A percentile compares a stretch with the other conserved stretches of the same genome.
phyloP scores from a whole-genome alignment of 2,113 vertebrate genomes.

The Serinus canaria region DNA sequence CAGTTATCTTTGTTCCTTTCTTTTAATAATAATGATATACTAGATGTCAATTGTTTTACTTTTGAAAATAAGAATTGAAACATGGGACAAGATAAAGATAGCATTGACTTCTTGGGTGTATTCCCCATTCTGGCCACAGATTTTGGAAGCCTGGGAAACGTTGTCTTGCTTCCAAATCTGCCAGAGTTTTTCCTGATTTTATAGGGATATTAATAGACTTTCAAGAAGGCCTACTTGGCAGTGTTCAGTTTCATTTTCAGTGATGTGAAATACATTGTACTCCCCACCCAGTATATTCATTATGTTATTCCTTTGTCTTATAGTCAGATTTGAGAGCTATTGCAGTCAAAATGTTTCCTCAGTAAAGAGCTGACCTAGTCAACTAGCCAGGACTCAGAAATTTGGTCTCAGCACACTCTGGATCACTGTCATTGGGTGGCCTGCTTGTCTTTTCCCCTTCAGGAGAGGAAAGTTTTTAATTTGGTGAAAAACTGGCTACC shows the following conservation, averaged over 20 bases:
- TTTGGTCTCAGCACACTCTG: background rate
- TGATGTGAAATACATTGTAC: background rate
- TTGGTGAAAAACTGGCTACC: background rate
- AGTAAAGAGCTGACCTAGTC: background rate
- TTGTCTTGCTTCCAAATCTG: background rate
- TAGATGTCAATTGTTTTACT: background rate
- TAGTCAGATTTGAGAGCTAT: background rate
- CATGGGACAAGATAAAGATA: background rate
- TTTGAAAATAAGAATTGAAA: background rate
- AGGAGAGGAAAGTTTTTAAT: background rate
- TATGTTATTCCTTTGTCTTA: background rate
- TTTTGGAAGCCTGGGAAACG: background rate
- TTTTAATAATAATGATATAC: background rate
- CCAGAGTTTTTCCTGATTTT: background rate
- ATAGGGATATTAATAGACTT: background rate
- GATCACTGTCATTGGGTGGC: background rate
- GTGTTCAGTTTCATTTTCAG: background rate
- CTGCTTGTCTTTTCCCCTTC: background rate
- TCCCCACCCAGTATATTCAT: background rate
- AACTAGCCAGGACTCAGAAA: background rate
- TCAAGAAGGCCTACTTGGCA: background rate
- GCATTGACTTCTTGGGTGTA: background rate
- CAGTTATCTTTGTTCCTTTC: background rate
- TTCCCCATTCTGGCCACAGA: background rate
- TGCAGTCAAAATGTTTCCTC: background rate